Evolutionary conservation across 2,888 invertebrate species (phyloP).

Genomic region (Drosophila mercatorum): DNA sequence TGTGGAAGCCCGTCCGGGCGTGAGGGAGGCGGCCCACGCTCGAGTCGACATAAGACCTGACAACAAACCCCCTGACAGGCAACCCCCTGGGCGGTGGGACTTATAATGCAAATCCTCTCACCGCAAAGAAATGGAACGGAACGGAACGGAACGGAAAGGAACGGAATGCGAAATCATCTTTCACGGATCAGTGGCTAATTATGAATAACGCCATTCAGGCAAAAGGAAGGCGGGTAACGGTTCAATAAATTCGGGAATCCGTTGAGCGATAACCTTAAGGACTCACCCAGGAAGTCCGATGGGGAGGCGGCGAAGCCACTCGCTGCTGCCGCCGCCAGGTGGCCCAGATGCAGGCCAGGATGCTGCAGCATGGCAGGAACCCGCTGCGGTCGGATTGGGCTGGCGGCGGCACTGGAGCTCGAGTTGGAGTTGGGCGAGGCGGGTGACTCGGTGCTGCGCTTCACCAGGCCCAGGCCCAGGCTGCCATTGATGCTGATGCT

Average conservation of each 20-base stretch:
- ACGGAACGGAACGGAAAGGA: constrained; percentile 41
- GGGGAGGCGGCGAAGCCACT: constrained; percentile 89
- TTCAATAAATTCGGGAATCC: constrained; percentile 49
- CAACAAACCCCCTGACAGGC: background rate
- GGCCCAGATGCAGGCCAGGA: constrained; percentile 87
- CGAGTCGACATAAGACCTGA: constrained; percentile 76
- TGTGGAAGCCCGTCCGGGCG: constrained; percentile 19
- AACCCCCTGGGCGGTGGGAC: constrained; percentile 11
- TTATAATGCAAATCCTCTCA: constrained; percentile 76
- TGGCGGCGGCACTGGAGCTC: constrained; percentile 86
- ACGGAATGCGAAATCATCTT: constrained; percentile 80
- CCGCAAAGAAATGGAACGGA: constrained; percentile 47
- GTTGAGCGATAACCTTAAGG: constrained; percentile 65
- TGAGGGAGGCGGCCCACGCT: constrained; percentile 56
- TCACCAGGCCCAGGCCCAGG: constrained; percentile 43
- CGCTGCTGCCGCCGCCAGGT: constrained; percentile 88
- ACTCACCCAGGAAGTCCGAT: constrained; percentile 92
- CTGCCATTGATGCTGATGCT: constrained; percentile 30
- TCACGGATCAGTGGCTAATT: constrained; percentile 82
- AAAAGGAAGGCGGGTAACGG: constrained; percentile 5
- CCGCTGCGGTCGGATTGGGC: constrained; percentile 85
- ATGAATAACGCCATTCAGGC: constrained; percentile 79
- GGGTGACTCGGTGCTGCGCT: constrained; percentile 82
- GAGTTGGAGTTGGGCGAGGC: constrained; percentile 85
- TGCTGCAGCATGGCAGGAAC: constrained; percentile 86